These are phyloP conservation scores for Eulemur coronatus DNA, from an alignment of 2,797 vertebrate species.

Conservation along the genomic window DNA sequence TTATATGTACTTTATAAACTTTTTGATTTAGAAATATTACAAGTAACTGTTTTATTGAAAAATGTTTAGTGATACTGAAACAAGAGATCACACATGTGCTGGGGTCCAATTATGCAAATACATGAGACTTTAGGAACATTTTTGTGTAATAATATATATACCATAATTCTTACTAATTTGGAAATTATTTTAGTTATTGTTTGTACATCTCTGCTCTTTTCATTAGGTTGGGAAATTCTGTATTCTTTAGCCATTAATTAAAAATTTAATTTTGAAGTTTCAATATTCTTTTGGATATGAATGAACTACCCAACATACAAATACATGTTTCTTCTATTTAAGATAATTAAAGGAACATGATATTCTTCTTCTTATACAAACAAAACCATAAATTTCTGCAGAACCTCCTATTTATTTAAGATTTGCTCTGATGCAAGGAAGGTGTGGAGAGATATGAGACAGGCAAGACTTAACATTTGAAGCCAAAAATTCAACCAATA, in stretches of 20 bases:
- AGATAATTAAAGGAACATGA: not conserved
- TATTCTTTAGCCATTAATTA: not conserved
- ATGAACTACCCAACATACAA: accelerated
- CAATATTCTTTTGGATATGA: not conserved
- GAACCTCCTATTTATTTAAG: not conserved
- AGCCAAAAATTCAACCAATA: constrained; percentile 13
- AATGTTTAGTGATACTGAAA: not conserved
- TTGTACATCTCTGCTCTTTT: not conserved
- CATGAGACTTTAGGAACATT: not conserved
- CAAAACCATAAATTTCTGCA: not conserved
- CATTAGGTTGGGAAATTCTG: not conserved
- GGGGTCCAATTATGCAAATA: not conserved
- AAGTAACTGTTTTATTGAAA: not conserved
- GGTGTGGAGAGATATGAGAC: not conserved
- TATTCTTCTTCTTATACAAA: not conserved
- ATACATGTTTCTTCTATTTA: not conserved
- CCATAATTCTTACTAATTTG: not conserved
- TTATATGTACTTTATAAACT: not conserved
- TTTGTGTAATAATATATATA: not conserved
- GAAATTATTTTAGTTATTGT: not conserved
- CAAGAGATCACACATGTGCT: not conserved
- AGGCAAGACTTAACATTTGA: not conserved
- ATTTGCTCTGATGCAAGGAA: not conserved
- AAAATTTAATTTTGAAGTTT: not conserved
- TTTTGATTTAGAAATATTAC: not conserved